Evolutionary conservation across 2,797 vertebrate species (phyloP).

Genomic region (Sphenodon punctatus): DNA sequence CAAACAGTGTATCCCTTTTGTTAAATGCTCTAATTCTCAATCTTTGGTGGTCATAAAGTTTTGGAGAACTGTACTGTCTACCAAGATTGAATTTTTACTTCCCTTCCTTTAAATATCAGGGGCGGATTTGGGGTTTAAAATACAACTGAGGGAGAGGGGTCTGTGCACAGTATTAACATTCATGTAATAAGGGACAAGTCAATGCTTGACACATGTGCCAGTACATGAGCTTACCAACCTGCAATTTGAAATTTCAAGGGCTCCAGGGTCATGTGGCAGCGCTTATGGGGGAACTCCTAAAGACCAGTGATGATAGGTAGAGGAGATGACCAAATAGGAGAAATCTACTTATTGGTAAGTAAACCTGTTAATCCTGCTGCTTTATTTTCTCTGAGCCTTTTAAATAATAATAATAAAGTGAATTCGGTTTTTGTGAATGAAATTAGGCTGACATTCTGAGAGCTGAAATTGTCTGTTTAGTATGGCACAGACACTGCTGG

Average conservation of each 20-base stretch:
- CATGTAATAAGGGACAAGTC: slow-evolving; percentile 54
- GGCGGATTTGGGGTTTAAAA: too few relatives aligned
- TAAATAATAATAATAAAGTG: neutral
- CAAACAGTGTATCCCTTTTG: neutral
- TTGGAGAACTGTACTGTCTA: too few relatives aligned
- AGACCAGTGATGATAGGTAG: slow-evolving; percentile 30
- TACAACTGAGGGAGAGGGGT: neutral
- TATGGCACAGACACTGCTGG: neutral
- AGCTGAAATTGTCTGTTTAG: neutral
- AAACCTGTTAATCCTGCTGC: neutral
- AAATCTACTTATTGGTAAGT: slow-evolving; percentile 69
- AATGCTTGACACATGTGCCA: slow-evolving; percentile 72
- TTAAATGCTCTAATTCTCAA: accelerated
- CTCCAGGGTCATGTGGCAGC: slow-evolving; percentile 66
- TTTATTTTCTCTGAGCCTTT: neutral
- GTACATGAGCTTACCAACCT: slow-evolving; percentile 75
- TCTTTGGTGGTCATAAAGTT: too few relatives aligned
- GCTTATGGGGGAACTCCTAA: slow-evolving; percentile 4
- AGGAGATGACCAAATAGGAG: slow-evolving; percentile 65
- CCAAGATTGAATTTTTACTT: too few relatives aligned
- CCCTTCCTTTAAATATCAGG: too few relatives aligned
- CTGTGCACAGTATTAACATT: neutral
- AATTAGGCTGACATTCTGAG: neutral
- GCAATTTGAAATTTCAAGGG: slow-evolving; percentile 73
- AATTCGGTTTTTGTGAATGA: neutral